Evolutionary conservation across 2,888 invertebrate species (phyloP).

Genomic region (Apodemia zela): DNA sequence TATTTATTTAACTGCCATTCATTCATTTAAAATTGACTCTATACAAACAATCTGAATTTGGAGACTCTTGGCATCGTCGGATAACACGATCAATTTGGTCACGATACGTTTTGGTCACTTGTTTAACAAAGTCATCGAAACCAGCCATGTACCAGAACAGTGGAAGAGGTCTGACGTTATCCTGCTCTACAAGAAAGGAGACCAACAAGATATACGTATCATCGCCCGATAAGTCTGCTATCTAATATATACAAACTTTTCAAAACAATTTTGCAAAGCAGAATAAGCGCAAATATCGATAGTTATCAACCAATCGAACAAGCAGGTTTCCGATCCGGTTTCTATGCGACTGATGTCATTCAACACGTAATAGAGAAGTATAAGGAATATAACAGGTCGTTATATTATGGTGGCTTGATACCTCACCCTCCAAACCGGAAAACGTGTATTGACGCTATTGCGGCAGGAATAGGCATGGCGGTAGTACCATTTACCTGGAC

Average conservation of each 20-base stretch:
- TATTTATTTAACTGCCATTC: too few relatives aligned
- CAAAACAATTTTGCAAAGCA: constrained; percentile 16
- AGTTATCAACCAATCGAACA: constrained; percentile 22
- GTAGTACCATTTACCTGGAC: too few relatives aligned
- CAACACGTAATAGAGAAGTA: constrained; percentile 22
- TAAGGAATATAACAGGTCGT: constrained; percentile 12
- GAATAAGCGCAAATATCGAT: constrained; percentile 19
- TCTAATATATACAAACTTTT: constrained; percentile 24
- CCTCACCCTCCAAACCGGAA: too few relatives aligned
- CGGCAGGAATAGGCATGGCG: too few relatives aligned
- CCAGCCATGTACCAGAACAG: constrained; percentile 3
- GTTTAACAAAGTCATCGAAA: constrained; percentile 19
- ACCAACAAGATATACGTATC: constrained; percentile 22
- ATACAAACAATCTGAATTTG: too few relatives aligned
- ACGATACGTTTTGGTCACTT: too few relatives aligned
- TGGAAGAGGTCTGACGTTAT: constrained; percentile 21
- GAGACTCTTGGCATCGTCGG: too few relatives aligned
- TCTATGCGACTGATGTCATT: constrained; percentile 20
- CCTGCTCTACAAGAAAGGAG: constrained; percentile 24
- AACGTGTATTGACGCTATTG: too few relatives aligned
- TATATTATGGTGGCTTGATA: too few relatives aligned
- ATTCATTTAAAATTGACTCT: too few relatives aligned
- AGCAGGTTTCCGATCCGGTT: constrained; percentile 15
- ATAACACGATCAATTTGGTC: too few relatives aligned
- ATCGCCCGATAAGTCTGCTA: constrained; percentile 26